A percentile compares a stretch with the other conserved stretches of the same genome.
phyloP scores from a whole-genome alignment of 2,797 vertebrate species.

The Onychomys leucogaster region DNA sequence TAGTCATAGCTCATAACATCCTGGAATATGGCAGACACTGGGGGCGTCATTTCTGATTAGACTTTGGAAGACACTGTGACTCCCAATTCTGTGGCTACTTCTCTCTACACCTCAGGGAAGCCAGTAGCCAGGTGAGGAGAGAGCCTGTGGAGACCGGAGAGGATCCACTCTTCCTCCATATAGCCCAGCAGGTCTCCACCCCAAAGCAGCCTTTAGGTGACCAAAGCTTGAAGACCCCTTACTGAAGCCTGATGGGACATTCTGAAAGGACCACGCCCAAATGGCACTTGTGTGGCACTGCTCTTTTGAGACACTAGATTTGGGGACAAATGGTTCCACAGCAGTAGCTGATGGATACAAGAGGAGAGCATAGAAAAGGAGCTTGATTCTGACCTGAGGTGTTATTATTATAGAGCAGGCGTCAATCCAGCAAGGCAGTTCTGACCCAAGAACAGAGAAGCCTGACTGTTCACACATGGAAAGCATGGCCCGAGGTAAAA shows the following conservation, averaged over 20 bases:
- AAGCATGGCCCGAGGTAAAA: background rate
- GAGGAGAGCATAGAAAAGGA: no score
- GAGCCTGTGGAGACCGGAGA: fast-evolving
- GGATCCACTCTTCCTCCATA: fast-evolving
- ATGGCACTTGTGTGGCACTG: fast-evolving
- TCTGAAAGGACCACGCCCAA: background rate
- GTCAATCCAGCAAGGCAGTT: fast-evolving
- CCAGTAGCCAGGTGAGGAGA: fast-evolving
- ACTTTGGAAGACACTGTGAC: fast-evolving
- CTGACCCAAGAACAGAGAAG: no score
- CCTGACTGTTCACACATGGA: fast-evolving
- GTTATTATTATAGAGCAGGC: fast-evolving
- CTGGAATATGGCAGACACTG: fast-evolving
- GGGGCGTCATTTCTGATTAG: fast-evolving
- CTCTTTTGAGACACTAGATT: background rate
- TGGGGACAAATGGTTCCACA: fast-evolving
- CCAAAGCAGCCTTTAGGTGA: background rate
- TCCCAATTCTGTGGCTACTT: fast-evolving
- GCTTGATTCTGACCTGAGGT: fast-evolving
- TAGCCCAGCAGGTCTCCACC: no score
- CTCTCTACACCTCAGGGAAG: background rate
- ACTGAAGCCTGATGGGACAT: background rate
- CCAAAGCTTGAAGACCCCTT: fast-evolving
- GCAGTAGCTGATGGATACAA: no score
- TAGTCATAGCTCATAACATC: fast-evolving